Conservation (phyloP, 2,797 vertebrate species). For the Coilia nasus region DNA sequence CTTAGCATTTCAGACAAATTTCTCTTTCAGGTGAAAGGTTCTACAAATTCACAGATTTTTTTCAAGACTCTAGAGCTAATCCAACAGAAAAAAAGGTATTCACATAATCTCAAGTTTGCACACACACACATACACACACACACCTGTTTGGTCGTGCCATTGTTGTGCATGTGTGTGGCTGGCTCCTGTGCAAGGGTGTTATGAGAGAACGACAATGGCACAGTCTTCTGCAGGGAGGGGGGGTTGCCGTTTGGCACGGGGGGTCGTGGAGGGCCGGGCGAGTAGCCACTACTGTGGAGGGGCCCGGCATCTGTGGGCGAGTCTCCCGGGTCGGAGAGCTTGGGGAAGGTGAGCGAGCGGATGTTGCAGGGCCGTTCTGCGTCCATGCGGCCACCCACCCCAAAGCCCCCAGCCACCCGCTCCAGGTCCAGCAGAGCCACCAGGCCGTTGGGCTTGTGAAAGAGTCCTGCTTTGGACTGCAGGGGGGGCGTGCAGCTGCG, state of each 20-base stretch:
- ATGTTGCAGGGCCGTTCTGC: constrained; percentile 93
- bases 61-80: neutral
- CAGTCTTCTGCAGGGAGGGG: constrained; percentile 72
- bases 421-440: constrained; percentile 88
- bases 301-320: constrained; percentile 37
- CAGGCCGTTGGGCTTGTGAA: constrained; percentile 93
- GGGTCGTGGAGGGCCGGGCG: constrained; percentile 48
- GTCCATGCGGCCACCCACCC: constrained; percentile 66
- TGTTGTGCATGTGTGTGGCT: constrained; percentile 36
- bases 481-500: constrained; percentile 71
- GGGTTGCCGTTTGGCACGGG: constrained; percentile 81
- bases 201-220: constrained; percentile 50
- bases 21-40: neutral
- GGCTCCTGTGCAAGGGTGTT: constrained; percentile 64
- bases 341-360: constrained; percentile 94
- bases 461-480: constrained; percentile 66
- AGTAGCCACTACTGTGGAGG: constrained; percentile 32
- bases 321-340: constrained; percentile 88
- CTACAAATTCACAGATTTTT: neutral
- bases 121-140: neutral
- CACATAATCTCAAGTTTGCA: neutral
- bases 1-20: neutral
- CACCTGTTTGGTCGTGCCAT: constrained; percentile 71
- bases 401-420: constrained; percentile 59
- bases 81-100: neutral